Conservation (phyloP, 1,140 invertebrate species). For the Caenorhabditis latens region DNA sequence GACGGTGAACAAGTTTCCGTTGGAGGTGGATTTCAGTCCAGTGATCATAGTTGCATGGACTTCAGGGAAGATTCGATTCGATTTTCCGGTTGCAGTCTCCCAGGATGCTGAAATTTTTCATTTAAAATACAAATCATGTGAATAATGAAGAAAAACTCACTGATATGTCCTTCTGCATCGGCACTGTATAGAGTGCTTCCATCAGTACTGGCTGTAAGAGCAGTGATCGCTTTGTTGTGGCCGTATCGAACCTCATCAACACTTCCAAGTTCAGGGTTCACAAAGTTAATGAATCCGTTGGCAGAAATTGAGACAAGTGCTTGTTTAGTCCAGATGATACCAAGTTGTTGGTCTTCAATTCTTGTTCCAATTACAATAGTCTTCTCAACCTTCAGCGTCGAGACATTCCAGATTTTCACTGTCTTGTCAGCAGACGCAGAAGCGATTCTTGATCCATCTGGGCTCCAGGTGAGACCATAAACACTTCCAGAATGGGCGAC, state of each 20-base stretch:
- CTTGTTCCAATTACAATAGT: slow-evolving; percentile 73
- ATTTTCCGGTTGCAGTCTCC: slow-evolving; percentile 85
- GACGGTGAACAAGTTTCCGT: slow-evolving; percentile 77
- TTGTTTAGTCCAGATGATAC: slow-evolving; percentile 92
- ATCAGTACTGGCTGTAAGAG: slow-evolving; percentile 86
- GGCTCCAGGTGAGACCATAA: slow-evolving; percentile 85
- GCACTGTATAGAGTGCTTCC: slow-evolving; percentile 88
- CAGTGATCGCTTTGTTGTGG: slow-evolving; percentile 97
- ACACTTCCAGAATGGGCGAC: slow-evolving; percentile 87
- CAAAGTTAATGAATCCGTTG: slow-evolving; percentile 93
- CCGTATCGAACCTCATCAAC: slow-evolving; percentile 84
- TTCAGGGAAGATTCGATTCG: slow-evolving; percentile 48
- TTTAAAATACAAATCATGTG: neutral
- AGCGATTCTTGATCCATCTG: slow-evolving; percentile 89
- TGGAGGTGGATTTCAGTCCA: slow-evolving; percentile 60
- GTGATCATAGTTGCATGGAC: slow-evolving; percentile 32
- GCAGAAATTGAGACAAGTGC: slow-evolving; percentile 87
- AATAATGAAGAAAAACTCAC: slow-evolving; percentile 77
- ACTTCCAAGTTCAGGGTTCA: slow-evolving; percentile 88
- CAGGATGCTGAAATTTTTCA: slow-evolving; percentile 81
- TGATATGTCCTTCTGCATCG: slow-evolving; percentile 92
- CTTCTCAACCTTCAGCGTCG: slow-evolving; percentile 80
- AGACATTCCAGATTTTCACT: slow-evolving; percentile 94
- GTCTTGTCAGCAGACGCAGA: slow-evolving; percentile 98
- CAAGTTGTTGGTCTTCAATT: slow-evolving; percentile 83